Evolutionary conservation across 1,140 invertebrate genomes (phyloP), one percentile per base, ranked within the genome.

Genomic region (Polypedilum vanderplanki): DNA sequence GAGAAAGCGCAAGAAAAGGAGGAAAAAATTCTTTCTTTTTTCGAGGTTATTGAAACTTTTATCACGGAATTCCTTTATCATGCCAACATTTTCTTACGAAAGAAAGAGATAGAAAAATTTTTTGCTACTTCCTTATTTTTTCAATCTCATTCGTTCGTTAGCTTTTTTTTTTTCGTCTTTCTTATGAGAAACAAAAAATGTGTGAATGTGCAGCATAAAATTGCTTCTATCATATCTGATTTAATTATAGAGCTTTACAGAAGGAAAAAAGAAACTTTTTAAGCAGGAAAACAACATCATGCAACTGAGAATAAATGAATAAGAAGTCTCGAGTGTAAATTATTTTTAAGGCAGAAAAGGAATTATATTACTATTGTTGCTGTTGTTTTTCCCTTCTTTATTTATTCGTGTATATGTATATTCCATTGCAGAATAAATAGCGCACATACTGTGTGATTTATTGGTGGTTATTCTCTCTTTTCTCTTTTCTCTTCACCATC

Each of bases 221-320:
- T 57, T 57, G 46, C n/a, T 57, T 57, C 46, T 57, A 57, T 57
- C 46, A 57, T 57, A 57, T 57, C 46, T 57, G 46, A 57, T 57
- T 57, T 57, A 57, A 57, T 57, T 57, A 57, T 57, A 57, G 3
- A 57, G 46, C 46, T 12, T 33, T 33, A 33, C 24, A 33, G 5
- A 33, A 33, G 1, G 1, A 33, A 33, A 5, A 33, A n/a, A n/a
- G n/a, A 33, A 33, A 33, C 5, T 33, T 33, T 33, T 33, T 5
- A 33, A 33, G 5, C 5, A 33, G 24, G 5, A 33, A 33, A 33
- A 33, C 24, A 33, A 33, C 24, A 33, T 33, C 24, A 33, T 33
- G 24, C 24, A 33, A 5, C 24, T 33, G 24, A 3, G 24, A 33
- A 33, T 33, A 5, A 33, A 33, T 33, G 24, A 33, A 33, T 33